These are phyloP conservation scores for Drosophila parabipectinata DNA, from an alignment of 1,140 invertebrate genomes.

Conservation along the genomic window DNA sequence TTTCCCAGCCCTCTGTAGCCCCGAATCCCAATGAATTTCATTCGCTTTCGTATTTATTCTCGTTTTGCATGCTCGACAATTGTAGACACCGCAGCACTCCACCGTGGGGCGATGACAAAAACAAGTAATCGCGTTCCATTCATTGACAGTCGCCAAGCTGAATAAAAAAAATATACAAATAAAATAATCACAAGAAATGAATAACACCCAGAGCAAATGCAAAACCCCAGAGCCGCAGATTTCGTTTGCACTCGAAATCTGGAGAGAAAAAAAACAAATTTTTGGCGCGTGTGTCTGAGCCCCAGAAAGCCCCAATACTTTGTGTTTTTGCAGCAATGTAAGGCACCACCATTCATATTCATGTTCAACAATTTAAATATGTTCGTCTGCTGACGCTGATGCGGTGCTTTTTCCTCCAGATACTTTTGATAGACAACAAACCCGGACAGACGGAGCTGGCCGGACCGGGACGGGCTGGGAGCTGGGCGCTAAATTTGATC, in stretches of 20 bases:
- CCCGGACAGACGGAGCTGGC: constrained; percentile 43
- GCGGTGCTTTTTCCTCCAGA: constrained; percentile 14
- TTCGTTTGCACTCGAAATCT: constrained; percentile 40
- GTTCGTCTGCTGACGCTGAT: constrained; percentile 46
- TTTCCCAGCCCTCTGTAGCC: constrained; percentile 46
- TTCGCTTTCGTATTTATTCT: constrained; percentile 46
- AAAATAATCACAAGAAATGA: constrained; percentile 7
- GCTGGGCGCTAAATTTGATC: constrained; percentile 69
- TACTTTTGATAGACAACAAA: constrained; percentile 55
- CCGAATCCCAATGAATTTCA: constrained; percentile 27
- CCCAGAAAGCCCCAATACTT: not conserved
- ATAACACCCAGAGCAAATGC: not conserved
- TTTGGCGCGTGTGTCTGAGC: constrained; percentile 68
- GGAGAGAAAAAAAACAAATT: constrained; percentile 24
- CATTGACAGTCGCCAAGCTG: constrained; percentile 48
- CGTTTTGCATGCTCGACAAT: constrained; percentile 66
- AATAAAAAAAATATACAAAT: not conserved
- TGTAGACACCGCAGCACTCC: constrained; percentile 14
- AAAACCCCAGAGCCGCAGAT: constrained; percentile 32
- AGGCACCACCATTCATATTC: constrained; percentile 62
- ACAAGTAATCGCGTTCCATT: constrained; percentile 58
- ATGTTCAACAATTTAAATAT: constrained; percentile 71
- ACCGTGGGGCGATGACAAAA: constrained; percentile 45
- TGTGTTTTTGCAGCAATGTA: constrained; percentile 54
- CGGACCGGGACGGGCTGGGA: constrained; percentile 23